Evolutionary conservation across 2,888 invertebrate species (phyloP).

Genomic region (Rutpela maculata): DNA sequence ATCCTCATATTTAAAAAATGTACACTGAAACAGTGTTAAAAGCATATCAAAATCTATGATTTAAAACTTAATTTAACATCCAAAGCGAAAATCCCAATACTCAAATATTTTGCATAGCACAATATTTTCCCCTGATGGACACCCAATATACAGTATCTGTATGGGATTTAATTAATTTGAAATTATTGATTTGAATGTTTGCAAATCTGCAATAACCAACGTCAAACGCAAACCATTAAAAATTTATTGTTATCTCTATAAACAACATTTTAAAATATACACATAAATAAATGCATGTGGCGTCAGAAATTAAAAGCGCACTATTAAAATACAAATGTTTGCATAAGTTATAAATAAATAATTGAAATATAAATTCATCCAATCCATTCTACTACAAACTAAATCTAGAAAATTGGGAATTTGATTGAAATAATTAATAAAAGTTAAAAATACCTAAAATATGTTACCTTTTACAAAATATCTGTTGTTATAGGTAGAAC

Average conservation of each 20-base stretch:
- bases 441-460: too few relatives aligned
- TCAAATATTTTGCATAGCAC: neutral
- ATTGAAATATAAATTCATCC: neutral
- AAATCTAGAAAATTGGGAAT: too few relatives aligned
- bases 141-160: neutral
- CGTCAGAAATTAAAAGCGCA: neutral
- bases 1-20: too few relatives aligned
- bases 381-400: too few relatives aligned
- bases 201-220: slow-evolving; percentile 28
- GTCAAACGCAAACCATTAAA: slow-evolving; percentile 26
- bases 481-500: too few relatives aligned
- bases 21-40: too few relatives aligned
- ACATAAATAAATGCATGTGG: slow-evolving; percentile 17
- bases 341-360: neutral
- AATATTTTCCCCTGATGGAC: slow-evolving; percentile 8
- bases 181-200: slow-evolving; percentile 30
- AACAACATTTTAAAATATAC: slow-evolving; percentile 19
- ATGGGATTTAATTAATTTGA: slow-evolving; percentile 17
- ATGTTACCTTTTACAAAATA: too few relatives aligned
- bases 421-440: too few relatives aligned
- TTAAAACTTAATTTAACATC: neutral
- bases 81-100: neutral
- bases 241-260: slow-evolving; percentile 25
- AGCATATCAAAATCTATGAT: neutral
- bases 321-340: neutral